Evolutionary conservation across 2,797 vertebrate species (phyloP).

Genomic region (Erpetoichthys calabaricus): DNA sequence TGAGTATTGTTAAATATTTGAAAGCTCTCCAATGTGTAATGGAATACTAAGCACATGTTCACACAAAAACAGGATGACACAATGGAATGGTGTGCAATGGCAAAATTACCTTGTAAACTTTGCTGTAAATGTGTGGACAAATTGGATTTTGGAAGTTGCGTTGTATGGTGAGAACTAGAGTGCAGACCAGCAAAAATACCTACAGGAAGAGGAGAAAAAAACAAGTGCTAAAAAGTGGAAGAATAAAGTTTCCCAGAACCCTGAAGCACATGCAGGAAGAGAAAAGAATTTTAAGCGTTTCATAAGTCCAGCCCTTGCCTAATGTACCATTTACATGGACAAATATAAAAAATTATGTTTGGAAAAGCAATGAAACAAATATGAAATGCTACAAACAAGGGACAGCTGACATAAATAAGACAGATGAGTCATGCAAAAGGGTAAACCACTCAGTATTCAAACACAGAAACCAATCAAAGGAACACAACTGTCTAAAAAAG

Average conservation of each 20-base stretch:
- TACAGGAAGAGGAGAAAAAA: slow-evolving; percentile 38
- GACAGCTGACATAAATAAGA: neutral
- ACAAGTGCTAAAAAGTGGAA: slow-evolving; percentile 16
- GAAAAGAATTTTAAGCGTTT: neutral
- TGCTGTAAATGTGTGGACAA: slow-evolving; percentile 53
- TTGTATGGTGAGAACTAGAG: slow-evolving; percentile 47
- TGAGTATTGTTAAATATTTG: too few species aligned
- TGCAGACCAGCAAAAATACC: slow-evolving; percentile 64
- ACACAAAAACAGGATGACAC: slow-evolving; percentile 1
- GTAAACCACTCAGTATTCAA: slow-evolving; percentile 21
- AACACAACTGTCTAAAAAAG: slow-evolving; percentile 24
- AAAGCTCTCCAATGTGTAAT: too few species aligned
- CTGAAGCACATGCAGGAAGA: neutral
- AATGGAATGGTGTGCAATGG: slow-evolving; percentile 6
- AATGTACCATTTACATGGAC: neutral
- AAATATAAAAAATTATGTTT: neutral
- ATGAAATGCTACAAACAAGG: neutral
- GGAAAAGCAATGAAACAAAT: neutral
- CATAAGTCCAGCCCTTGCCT: neutral
- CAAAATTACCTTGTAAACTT: slow-evolving; percentile 58
- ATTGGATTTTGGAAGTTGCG: slow-evolving; percentile 49
- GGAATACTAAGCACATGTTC: neutral
- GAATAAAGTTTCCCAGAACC: neutral
- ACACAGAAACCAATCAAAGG: slow-evolving; percentile 24
- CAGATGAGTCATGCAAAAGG: neutral